These are phyloP conservation scores for Nemoura dubitans DNA, from an alignment of 2,888 invertebrate genomes.

Conservation along the genomic window DNA sequence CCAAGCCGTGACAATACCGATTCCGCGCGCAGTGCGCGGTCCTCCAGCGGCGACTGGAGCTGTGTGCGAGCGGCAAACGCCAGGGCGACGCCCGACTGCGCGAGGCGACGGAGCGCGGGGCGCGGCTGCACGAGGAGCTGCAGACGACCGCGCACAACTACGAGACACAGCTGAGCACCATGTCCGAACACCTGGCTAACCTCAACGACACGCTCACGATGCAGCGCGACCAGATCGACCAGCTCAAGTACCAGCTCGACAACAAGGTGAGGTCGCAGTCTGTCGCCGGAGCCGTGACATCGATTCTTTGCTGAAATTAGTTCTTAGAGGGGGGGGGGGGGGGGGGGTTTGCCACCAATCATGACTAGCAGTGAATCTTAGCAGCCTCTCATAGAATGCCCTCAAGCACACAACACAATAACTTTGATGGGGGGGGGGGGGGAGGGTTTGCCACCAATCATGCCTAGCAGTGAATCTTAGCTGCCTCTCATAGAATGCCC, in stretches of 20 bases:
- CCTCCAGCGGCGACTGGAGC: conserved; percentile 66
- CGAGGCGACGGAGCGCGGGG: conserved; percentile 60
- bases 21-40: conserved; percentile 61
- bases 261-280: conserved; percentile 9
- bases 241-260: conserved; percentile 70
- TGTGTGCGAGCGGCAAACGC: conserved; percentile 65
- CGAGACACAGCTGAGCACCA: conserved; percentile 76
- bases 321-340: too few species aligned
- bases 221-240: conserved; percentile 82
- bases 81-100: conserved; percentile 65
- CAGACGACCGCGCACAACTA: conserved; percentile 70
- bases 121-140: conserved; percentile 73
- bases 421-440: too few species aligned
- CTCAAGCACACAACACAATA: too few species aligned
- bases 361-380: too few species aligned
- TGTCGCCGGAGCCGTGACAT: too few species aligned
- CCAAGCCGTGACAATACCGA: too few species aligned
- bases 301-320: too few species aligned
- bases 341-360: too few species aligned
- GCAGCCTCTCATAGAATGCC: too few species aligned
- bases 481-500: too few species aligned
- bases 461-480: too few species aligned
- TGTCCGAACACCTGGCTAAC: conserved; percentile 80
- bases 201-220: conserved; percentile 86
- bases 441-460: too few species aligned